Base-by-base conservation (phyloP, 2,888 invertebrate genomes). In the Cyrtodaria siliqua region DNA sequence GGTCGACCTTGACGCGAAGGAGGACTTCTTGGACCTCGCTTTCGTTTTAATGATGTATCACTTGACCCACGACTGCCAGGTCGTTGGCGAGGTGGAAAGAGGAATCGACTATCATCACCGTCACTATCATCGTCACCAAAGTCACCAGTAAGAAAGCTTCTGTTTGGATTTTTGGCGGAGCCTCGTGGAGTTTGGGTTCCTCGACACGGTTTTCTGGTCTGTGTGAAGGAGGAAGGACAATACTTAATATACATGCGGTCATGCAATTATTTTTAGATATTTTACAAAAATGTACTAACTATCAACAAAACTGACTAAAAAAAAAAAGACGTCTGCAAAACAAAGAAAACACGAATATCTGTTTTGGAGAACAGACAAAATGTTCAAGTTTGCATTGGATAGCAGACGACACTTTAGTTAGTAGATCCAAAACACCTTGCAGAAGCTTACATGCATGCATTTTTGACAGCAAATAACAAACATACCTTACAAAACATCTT, bases 111-210 rank as follows among this genome's bases (percentile, higher is more conserved):
- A 56, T 82, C 82, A 79, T 81, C 76, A 33, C 74, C 85, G 72
- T 74, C 78, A 57, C 83, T 78, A 56, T 78, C 77, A 56, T 79
- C 82, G 56, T n/a, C n/a, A n/a, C 87, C 88, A 26, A 77, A 69
- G 9, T 83, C 82, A 26, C 85, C 86, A 18, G 84, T 79, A 12
- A 80, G 72, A 42, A 77, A 73, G 38, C 84, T 79, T 50, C 85
- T 63, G 47, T 83, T 79, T 20, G 85, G 79, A 52, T 81, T 81
- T 56, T 72, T 73, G 40, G 84, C 82, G 24, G 84, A 84, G 9
- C 82, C 68, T 50, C 81, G 70, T 16, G 88, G 85, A 26, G 90
- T 90, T 71, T 90, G 90, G 2, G 90, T 90, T 2, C 88, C 87
- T 50, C 89, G 81, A 73, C 90, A 90, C 67, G 83, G 81, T 62